phyloP scores from a whole-genome alignment of 2,888 invertebrate species.

The Tachina fera region DNA sequence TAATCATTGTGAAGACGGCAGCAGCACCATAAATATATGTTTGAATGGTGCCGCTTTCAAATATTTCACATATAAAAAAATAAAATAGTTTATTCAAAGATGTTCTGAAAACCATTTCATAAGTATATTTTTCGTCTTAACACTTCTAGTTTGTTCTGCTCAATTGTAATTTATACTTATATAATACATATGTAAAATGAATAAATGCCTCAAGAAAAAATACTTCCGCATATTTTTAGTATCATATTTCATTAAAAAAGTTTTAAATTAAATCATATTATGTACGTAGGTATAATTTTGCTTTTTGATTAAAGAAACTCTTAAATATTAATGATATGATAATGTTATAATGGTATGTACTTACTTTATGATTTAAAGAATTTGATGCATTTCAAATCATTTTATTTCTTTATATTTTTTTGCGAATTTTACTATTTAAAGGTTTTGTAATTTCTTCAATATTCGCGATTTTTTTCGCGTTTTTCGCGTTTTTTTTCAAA shows the following conservation, averaged over 20 bases:
- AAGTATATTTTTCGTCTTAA: conserved; percentile 28
- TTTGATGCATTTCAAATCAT: not conserved
- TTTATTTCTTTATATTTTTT: too few species aligned
- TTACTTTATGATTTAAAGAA: not conserved
- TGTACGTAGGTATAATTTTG: conserved; percentile 12
- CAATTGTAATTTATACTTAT: conserved; percentile 40
- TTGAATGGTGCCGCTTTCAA: too few species aligned
- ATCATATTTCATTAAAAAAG: conserved; percentile 66
- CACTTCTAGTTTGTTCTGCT: conserved; percentile 34
- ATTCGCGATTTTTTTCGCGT: too few species aligned
- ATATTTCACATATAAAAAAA: too few species aligned
- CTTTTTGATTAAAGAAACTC: too few species aligned
- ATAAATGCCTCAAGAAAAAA: conserved; percentile 9
- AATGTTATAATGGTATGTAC: not conserved
- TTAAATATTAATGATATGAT: not conserved
- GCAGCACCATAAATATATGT: too few species aligned
- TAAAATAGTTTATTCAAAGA: too few species aligned
- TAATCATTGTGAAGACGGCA: too few species aligned
- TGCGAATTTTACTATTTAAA: too few species aligned
- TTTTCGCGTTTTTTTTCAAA: too few species aligned
- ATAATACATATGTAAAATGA: conserved; percentile 15
- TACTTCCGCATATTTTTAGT: conserved; percentile 63
- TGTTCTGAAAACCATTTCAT: too few species aligned
- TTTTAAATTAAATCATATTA: conserved; percentile 63
- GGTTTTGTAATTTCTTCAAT: too few species aligned